phyloP scores from a whole-genome alignment of 2,797 vertebrate species.

The Tenualosa ilisha region DNA sequence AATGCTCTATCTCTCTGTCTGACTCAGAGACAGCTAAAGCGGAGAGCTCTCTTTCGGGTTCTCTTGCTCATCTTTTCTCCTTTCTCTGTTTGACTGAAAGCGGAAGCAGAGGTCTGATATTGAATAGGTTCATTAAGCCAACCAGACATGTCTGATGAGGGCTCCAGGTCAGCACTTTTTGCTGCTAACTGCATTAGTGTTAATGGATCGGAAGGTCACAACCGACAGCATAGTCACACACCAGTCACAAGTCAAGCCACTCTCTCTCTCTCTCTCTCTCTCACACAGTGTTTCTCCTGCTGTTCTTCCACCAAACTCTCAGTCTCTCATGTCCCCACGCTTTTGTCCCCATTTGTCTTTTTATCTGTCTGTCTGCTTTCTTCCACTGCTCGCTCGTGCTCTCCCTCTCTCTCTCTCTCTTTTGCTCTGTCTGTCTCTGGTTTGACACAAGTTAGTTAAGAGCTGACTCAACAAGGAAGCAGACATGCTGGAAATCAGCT shows the following conservation, averaged over 20 bases:
- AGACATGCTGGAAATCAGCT: constrained; percentile 4
- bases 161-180: background rate
- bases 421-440: background rate
- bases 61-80: background rate
- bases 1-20: background rate
- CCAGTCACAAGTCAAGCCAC: background rate
- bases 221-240: background rate
- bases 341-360: too few species aligned
- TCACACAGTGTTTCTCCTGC: too few species aligned
- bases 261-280: background rate
- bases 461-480: background rate
- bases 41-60: background rate
- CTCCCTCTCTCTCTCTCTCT: background rate
- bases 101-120: background rate
- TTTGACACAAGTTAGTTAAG: background rate
- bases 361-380: too few species aligned
- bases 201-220: background rate
- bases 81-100: background rate
- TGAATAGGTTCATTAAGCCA: background rate
- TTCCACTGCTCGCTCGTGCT: background rate
- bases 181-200: constrained; percentile 14
- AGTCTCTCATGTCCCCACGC: too few species aligned
- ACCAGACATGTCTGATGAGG: background rate
- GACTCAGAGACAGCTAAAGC: too few species aligned
- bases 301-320: too few species aligned